Conservation (phyloP, 2,888 invertebrate species). For the Mylabris sibirica region DNA sequence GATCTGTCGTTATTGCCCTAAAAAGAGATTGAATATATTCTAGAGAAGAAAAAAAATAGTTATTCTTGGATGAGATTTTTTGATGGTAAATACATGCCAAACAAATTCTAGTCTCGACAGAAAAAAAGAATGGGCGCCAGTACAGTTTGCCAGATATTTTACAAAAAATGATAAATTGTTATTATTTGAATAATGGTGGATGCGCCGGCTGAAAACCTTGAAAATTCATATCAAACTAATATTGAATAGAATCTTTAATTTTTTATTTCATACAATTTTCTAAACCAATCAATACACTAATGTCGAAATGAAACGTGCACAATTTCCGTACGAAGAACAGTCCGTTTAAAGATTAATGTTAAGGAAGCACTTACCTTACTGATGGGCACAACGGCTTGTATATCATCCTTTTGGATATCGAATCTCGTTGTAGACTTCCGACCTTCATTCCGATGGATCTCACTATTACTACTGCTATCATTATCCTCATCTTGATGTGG, state of each 20-base stretch:
- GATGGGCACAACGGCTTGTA: slow-evolving; percentile 91
- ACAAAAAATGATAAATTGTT: background rate
- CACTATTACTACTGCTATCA: slow-evolving; percentile 33
- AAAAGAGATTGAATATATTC: background rate
- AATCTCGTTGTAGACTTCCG: slow-evolving; percentile 81
- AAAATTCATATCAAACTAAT: too few species aligned
- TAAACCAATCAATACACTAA: background rate
- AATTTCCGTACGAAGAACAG: slow-evolving; percentile 8
- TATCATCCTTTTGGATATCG: slow-evolving; percentile 92
- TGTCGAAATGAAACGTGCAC: background rate
- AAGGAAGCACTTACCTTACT: slow-evolving; percentile 75
- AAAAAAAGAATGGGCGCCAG: background rate
- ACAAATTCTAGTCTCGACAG: background rate
- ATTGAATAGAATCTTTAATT: too few species aligned
- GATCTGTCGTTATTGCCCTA: background rate
- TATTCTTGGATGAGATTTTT: background rate
- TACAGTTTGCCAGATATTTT: background rate
- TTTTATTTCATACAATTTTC: too few species aligned
- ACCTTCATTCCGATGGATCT: slow-evolving; percentile 57
- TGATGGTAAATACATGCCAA: background rate
- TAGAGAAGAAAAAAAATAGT: background rate
- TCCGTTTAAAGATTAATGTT: slow-evolving; percentile 15
- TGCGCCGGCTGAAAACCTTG: background rate
- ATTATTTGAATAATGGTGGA: background rate
- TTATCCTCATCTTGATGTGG: slow-evolving; percentile 65